Percentiles rank a stretch among this genome's conserved stretches.
Evolutionary conservation across 2,797 vertebrate species (phyloP).

Genomic region (Spheniscus humboldti): DNA sequence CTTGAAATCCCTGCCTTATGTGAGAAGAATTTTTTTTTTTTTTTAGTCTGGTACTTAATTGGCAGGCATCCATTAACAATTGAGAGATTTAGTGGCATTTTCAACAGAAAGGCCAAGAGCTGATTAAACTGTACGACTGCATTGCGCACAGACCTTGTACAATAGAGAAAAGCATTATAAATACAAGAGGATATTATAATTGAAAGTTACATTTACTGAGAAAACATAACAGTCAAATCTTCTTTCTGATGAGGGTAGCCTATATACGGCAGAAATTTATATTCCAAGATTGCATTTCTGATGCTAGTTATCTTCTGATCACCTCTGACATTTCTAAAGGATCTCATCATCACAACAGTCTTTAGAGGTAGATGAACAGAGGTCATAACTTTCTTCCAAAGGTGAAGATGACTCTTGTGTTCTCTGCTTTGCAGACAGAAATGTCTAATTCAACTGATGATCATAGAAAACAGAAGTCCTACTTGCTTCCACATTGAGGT

Average conservation of each 20-base stretch:
- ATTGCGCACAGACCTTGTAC: neutral
- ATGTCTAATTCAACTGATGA: neutral
- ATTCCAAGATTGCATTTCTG: neutral
- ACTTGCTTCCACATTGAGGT: neutral
- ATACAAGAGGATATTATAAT: neutral
- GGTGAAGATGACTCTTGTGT: neutral
- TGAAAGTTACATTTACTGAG: neutral
- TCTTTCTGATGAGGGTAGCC: neutral
- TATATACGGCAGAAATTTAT: neutral
- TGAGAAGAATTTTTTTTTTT: neutral
- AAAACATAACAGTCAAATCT: neutral
- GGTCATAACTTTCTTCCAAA: neutral
- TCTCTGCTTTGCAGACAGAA: neutral
- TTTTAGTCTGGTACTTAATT: neutral
- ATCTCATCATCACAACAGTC: neutral
- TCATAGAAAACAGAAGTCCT: neutral
- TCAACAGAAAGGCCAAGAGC: neutral
- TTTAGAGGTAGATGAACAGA: neutral
- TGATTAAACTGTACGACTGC: neutral
- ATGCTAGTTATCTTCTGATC: neutral
- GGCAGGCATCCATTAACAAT: neutral
- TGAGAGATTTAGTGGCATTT: neutral
- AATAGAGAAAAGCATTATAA: neutral
- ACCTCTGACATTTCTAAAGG: neutral
- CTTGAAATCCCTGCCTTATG: neutral